Conservation (phyloP, 2,113 vertebrate genomes). For the Rana temporaria region DNA sequence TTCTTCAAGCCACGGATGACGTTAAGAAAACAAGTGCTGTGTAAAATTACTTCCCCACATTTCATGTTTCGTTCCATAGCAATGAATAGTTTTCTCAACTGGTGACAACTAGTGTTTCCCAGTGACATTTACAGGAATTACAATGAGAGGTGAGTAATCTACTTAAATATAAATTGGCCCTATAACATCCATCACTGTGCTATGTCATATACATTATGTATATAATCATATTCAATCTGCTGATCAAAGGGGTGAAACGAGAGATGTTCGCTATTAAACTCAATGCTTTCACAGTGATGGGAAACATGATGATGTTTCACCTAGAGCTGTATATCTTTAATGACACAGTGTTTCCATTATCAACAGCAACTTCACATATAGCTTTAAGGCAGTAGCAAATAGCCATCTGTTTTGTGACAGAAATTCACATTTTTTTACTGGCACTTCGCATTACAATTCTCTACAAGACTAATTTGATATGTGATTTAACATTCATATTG, state of each 20-base stretch:
- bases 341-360: constrained; percentile 48
- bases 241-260: constrained; percentile 51
- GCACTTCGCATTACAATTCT: constrained; percentile 23
- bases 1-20: constrained; percentile 1
- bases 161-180: constrained; percentile 44
- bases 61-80: constrained; percentile 3
- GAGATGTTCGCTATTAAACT: constrained; percentile 45
- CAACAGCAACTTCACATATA: constrained; percentile 36
- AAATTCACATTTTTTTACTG: constrained; percentile 32
- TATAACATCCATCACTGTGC: constrained; percentile 29
- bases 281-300: constrained; percentile 32
- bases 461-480: neutral
- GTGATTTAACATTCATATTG: constrained; percentile 21
- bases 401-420: constrained; percentile 40
- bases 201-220: constrained; percentile 40
- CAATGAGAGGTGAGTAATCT: constrained; percentile 29
- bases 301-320: constrained; percentile 49
- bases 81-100: constrained; percentile 30
- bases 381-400: constrained; percentile 49
- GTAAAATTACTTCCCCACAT: neutral
- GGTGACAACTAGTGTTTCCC: constrained; percentile 14
- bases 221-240: constrained; percentile 54
- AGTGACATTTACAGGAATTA: constrained; percentile 36
- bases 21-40: neutral
- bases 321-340: constrained; percentile 51